Evolutionary conservation across 2,888 invertebrate genomes (phyloP), one percentile per base, ranked within the genome.

Genomic region (Aspidapion aeneum): DNA sequence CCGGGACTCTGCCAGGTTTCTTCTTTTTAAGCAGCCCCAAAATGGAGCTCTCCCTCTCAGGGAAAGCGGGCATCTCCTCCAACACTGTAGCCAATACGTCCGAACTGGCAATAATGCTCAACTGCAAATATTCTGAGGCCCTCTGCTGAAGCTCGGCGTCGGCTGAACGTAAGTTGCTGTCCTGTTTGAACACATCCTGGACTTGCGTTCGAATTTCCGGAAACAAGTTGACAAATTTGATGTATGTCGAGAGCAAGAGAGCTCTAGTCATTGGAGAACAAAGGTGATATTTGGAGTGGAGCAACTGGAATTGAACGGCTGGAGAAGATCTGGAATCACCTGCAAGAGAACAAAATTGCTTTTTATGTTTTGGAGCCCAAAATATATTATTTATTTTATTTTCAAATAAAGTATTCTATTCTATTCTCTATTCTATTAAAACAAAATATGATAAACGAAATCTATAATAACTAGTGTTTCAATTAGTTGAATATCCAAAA

Each of bases 61-160:
- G 97, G 83, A 98, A 99, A 59, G 98, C 98, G 67, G 99, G 99
- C 99, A 99, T 99, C 84, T 99, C 99, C 84, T 99, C 99, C 71
- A 99, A 83, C 58, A 98, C 98, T 59, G 98, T 98, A 20, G 98
- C 98, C 78, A 99, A 83, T 63, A 99, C 98, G 85, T 99, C 98
- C 61, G 96, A 90, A 68, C 96, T 94, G 22, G 98, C 96, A 66
- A 98, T 93, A 75, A 95, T 94, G 79, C 96, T 97, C 66, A 99
- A 84, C 76, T 97, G 96, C 65, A 99, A 83, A 82, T 99, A 99
- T 83, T 99, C 99, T 64, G 97, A 96, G 60, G 98, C 96, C 73
- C 99, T 86, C 79, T 99, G 99, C 77, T 99, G 99, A 63, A 99
- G 82, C 80, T 99, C 99, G 35, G 98, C 98, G 84, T 99, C 99